phyloP scores from a whole-genome alignment of 2,888 invertebrate genomes.

The Hololepta plana region DNA sequence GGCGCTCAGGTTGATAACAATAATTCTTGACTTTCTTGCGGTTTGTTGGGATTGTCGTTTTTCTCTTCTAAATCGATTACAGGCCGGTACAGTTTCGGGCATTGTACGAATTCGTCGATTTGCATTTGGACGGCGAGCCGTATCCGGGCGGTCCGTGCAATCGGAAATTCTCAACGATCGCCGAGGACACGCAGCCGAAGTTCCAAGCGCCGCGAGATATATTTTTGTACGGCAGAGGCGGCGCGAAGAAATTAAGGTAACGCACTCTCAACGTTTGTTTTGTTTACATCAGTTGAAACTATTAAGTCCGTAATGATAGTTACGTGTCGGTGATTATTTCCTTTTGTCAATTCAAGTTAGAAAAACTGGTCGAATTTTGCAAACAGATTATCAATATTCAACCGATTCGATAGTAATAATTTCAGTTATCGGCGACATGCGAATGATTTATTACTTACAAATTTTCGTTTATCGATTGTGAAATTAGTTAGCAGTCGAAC shows the following conservation, averaged over 20 bases:
- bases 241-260: constrained; percentile 63
- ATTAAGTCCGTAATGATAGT: no score
- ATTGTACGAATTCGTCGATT: constrained; percentile 75
- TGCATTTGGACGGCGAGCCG: constrained; percentile 69
- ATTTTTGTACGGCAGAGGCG: constrained; percentile 73
- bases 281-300: no score
- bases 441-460: no score
- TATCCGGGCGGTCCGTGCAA: constrained; percentile 59
- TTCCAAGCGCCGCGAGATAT: constrained; percentile 69
- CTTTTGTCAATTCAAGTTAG: no score
- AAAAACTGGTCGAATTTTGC: no score
- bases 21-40: constrained; percentile 17
- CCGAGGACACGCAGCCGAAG: constrained; percentile 45
- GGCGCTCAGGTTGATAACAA: constrained; percentile 67
- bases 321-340: no score
- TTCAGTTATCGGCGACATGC: no score
- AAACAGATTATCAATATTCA: no score
- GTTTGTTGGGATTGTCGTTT: constrained; percentile 1
- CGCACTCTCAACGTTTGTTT: no score
- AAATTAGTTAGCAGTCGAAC: no score
- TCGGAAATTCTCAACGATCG: constrained; percentile 51
- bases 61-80: constrained; percentile 8
- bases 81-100: constrained; percentile 74
- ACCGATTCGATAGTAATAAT: no score
- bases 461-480: no score